Base-by-base conservation (phyloP, 2,797 vertebrate species). In the Sciaenops ocellatus region DNA sequence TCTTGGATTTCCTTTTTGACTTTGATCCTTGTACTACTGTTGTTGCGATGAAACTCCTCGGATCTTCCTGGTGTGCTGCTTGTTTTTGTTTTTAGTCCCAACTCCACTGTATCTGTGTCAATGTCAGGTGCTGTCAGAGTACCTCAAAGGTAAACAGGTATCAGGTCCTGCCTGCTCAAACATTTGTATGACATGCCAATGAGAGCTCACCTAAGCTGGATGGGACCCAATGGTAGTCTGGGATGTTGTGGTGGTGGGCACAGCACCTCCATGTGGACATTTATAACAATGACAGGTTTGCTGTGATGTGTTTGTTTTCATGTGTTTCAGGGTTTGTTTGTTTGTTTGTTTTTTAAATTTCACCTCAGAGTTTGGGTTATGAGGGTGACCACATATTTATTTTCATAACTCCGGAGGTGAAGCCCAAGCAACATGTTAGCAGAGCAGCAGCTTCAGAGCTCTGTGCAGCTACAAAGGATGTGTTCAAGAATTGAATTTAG, bases 181-280 rank as follows among this genome's bases (percentile, higher is more conserved):
- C 22, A n/a, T 22, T 34, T 3, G 1, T 61, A n/a, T 64, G 41
- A 76, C 3, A 17, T 70, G 24, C 7, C 12, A 1, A 16, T 50
- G 47, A 70, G 28, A 59, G 20, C 50, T 73, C 50, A 38, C 66
- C 59, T 11, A 17, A 18, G 50, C 51, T 64, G 20, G 17, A 79
- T 22, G 6, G 26, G 62, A 54, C 56, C 12, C 50, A 56, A 13
- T 47, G 2, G 56, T 41, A 67, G 28, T 42, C 9, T 55, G 9
- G 24, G 6, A 69, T 20, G 16, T 34, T 56, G 28, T 26, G 6
- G 24, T 72, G 65, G 34, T 55, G 59, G 44, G 30, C 46, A 76
- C 68, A 84, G 80, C 83, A 10, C 85, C 82, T 79, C 81, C 73
- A 16, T 56, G 83, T 89, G 90, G 87, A 46, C 30, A 44, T 42